These are phyloP conservation scores for Lepilemur ruficaudatus DNA, from an alignment of 2,797 vertebrate genomes.

Conservation along the genomic window DNA sequence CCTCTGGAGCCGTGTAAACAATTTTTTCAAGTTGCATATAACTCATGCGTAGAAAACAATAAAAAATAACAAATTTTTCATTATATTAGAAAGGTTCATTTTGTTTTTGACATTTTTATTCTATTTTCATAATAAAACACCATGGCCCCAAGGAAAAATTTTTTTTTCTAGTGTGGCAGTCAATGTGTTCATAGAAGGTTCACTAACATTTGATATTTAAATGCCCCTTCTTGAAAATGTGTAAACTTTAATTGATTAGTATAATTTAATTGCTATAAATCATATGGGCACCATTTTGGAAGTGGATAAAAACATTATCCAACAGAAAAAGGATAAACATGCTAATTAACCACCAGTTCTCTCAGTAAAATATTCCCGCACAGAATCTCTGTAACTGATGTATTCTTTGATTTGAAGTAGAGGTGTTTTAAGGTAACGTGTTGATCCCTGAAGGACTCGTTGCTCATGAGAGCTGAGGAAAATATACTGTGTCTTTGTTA, in stretches of 20 bases:
- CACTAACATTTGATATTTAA: neutral
- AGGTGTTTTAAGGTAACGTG: conserved; percentile 47
- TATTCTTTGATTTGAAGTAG: neutral
- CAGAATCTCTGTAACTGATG: neutral
- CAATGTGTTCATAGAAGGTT: neutral
- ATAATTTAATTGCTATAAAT: neutral
- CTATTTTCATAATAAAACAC: too few relatives aligned
- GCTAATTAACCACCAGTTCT: neutral
- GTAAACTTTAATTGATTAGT: neutral
- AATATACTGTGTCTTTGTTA: conserved; percentile 23
- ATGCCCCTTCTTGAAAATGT: neutral
- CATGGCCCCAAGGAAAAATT: too few relatives aligned
- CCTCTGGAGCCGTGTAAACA: too few relatives aligned
- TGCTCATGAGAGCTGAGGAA: conserved; percentile 4
- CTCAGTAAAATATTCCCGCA: neutral
- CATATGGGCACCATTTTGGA: neutral
- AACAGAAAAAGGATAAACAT: neutral
- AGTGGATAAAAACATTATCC: neutral
- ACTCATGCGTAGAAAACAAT: too few relatives aligned
- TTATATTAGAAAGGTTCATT: too few relatives aligned
- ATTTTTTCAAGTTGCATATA: too few relatives aligned
- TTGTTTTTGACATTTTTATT: too few relatives aligned
- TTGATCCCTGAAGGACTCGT: neutral
- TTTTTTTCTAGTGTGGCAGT: too few relatives aligned
- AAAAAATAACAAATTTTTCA: too few relatives aligned